phyloP scores from a whole-genome alignment of 2,797 vertebrate species.

The Pampus argenteus region DNA sequence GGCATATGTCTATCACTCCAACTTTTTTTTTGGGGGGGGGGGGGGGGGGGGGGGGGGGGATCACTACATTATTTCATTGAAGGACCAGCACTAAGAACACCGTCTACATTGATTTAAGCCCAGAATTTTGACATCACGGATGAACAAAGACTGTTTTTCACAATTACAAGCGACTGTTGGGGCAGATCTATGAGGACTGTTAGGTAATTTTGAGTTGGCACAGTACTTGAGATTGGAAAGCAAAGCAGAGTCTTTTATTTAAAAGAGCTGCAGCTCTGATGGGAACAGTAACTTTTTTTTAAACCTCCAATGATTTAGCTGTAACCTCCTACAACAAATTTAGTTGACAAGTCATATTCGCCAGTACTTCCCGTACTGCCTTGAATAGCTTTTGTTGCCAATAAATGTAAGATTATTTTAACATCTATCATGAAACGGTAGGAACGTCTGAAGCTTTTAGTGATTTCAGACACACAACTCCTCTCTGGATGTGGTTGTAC shows the following conservation, averaged over 20 bases:
- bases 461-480: slow-evolving; percentile 57
- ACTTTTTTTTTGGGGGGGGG: too few species aligned
- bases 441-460: slow-evolving; percentile 44
- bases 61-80: slow-evolving; percentile 8
- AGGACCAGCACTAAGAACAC: slow-evolving; percentile 11
- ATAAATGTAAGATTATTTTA: slow-evolving; percentile 62
- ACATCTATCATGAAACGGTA: slow-evolving; percentile 49
- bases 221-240: slow-evolving; percentile 41
- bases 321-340: slow-evolving; percentile 45
- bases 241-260: slow-evolving; percentile 26
- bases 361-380: slow-evolving; percentile 27
- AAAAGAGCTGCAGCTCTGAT: slow-evolving; percentile 28
- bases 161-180: background rate
- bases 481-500: slow-evolving; percentile 30
- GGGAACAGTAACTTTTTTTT: slow-evolving; percentile 38
- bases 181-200: slow-evolving; percentile 27
- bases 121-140: slow-evolving; percentile 11
- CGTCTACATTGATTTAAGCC: slow-evolving; percentile 35
- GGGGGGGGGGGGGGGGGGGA: too few species aligned
- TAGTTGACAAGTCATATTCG: slow-evolving; percentile 40
- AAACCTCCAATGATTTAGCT: slow-evolving; percentile 49
- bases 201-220: slow-evolving; percentile 33
- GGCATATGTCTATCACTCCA: slow-evolving; percentile 43
- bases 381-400: slow-evolving; percentile 58
- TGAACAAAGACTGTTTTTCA: slow-evolving; percentile 27